Conservation (phyloP, 37 sponge, comb jelly and placozoan species). For the Corticium candelabrum region DNA sequence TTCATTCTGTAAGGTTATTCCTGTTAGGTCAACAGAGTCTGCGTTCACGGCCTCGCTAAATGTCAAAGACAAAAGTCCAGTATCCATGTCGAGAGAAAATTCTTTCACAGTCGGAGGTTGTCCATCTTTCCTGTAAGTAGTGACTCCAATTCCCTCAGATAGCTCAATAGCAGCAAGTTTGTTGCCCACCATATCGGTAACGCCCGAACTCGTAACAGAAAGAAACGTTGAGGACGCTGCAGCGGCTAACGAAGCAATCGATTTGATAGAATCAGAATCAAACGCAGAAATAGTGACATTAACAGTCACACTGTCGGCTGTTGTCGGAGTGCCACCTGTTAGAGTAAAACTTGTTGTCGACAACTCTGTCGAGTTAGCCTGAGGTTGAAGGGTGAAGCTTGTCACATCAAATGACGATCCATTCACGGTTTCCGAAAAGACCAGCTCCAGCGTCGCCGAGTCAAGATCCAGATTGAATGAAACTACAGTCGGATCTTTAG, state of each 20-base stretch:
- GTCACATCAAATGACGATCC: slow-evolving; percentile 37
- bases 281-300: slow-evolving; percentile 15
- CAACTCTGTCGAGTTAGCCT: not conserved
- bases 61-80: slow-evolving; percentile 13
- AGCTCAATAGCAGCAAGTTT: not conserved
- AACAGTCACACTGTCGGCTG: not conserved
- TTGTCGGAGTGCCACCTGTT: not conserved
- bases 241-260: slow-evolving; percentile 55
- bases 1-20: slow-evolving; percentile 35
- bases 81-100: slow-evolving; percentile 16
- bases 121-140: not conserved
- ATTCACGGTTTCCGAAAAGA: slow-evolving; percentile 70
- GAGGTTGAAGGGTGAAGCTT: slow-evolving; percentile 16
- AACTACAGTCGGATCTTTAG: not conserved
- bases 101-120: not conserved
- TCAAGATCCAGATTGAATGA: not conserved
- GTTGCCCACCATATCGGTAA: not conserved
- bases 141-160: not conserved
- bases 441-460: slow-evolving; percentile 10
- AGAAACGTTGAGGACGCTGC: not conserved
- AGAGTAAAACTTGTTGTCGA: not conserved
- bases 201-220: not conserved
- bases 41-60: slow-evolving; percentile 15
- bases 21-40: slow-evolving; percentile 12
- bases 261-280: slow-evolving; percentile 69